Evolutionary conservation across 2,888 invertebrate genomes (phyloP).

Genomic region (Onthophagus sagittarius): DNA sequence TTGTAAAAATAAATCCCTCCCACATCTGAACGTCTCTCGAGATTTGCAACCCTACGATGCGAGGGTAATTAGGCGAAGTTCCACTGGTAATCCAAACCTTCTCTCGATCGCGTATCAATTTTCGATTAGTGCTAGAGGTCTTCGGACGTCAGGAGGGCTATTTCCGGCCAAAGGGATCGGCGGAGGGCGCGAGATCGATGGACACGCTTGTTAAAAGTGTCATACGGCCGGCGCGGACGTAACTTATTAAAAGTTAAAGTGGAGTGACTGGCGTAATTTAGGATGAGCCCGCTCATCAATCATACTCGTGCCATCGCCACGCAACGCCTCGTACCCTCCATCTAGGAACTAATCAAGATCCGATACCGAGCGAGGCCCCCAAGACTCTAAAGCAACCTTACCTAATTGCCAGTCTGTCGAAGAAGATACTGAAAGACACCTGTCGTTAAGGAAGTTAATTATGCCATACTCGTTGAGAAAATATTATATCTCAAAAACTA

Average conservation of each 20-base stretch:
- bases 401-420: not conserved
- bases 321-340: not conserved
- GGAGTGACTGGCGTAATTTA: slow-evolving; percentile 34
- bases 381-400: not conserved
- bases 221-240: slow-evolving; percentile 33
- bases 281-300: slow-evolving; percentile 5
- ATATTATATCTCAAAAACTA: too few species aligned
- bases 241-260: slow-evolving; percentile 45
- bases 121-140: slow-evolving; percentile 5
- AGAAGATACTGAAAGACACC: not conserved
- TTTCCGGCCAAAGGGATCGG: not conserved
- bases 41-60: not conserved
- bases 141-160: not conserved
- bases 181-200: slow-evolving; percentile 30
- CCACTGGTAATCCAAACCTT: not conserved
- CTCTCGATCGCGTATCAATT: slow-evolving; percentile 2
- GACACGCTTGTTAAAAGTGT: slow-evolving; percentile 37
- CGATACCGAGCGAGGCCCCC: not conserved
- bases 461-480: not conserved
- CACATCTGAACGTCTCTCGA: not conserved
- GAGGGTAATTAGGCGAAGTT: not conserved
- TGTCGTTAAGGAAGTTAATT: not conserved
- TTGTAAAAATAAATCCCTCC: not conserved
- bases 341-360: not conserved
- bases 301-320: slow-evolving; percentile 11